Percentiles rank a stretch among this genome's conserved stretches.
Evolutionary conservation across 2,888 invertebrate species (phyloP).

Genomic region (Protophormia terraenovae): DNA sequence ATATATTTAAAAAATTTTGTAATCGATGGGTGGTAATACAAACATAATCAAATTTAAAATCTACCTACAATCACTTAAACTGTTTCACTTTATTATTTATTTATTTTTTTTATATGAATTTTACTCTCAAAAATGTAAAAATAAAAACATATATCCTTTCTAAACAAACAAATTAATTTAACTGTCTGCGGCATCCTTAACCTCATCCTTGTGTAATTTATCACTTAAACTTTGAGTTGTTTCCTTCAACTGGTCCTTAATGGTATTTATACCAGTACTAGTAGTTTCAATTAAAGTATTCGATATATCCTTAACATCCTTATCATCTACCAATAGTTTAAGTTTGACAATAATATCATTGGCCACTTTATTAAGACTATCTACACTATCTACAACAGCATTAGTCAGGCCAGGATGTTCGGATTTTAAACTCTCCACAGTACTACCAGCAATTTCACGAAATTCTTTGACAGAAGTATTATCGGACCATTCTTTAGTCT

Average conservation of each 20-base stretch:
- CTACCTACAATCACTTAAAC: too few species aligned
- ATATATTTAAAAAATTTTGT: too few species aligned
- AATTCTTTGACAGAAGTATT: conserved; percentile 9
- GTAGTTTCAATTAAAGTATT: conserved; percentile 4
- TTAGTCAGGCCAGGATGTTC: not conserved
- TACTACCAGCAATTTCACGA: not conserved
- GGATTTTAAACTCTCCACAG: not conserved
- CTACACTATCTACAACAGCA: not conserved
- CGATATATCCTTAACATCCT: not conserved
- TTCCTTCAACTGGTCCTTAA: conserved; percentile 4
- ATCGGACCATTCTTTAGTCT: conserved; percentile 23
- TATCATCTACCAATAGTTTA: conserved; percentile 5
- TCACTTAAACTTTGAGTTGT: not conserved
- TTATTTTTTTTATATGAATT: too few species aligned
- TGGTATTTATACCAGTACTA: not conserved
- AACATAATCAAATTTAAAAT: too few species aligned
- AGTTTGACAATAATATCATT: not conserved
- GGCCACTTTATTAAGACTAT: not conserved
- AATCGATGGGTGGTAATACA: too few species aligned
- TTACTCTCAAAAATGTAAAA: not conserved
- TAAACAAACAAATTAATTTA: not conserved
- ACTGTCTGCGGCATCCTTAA: not conserved
- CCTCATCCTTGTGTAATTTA: not conserved
- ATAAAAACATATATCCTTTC: too few species aligned
- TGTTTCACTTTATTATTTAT: too few species aligned